Percentiles rank a stretch among this genome's conserved stretches.
phyloP scores from a whole-genome alignment of 2,797 vertebrate species.

The Eulemur mongoz region DNA sequence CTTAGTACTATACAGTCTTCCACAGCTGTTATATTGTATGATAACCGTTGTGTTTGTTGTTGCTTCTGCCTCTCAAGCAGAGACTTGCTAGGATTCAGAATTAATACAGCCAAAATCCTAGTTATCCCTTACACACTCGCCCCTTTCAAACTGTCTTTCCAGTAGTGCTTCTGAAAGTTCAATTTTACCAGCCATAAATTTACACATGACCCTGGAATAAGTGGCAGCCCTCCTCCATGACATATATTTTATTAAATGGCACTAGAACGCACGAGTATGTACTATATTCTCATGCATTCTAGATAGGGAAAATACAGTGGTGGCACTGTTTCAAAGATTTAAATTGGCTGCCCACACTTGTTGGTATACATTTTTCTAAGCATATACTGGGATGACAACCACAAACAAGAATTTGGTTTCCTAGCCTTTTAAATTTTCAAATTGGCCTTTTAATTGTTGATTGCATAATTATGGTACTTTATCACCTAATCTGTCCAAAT shows the following conservation, averaged over 20 bases:
- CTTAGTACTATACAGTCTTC: not conserved
- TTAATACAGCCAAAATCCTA: not conserved
- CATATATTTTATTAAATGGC: constrained; percentile 8
- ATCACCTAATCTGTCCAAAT: constrained; percentile 63
- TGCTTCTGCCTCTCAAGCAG: not conserved
- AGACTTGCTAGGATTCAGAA: not conserved
- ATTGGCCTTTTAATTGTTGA: constrained; percentile 64
- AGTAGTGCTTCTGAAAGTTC: constrained; percentile 17
- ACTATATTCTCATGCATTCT: not conserved
- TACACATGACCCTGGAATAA: not conserved
- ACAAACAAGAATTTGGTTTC: not conserved
- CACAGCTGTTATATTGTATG: not conserved
- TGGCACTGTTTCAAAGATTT: not conserved
- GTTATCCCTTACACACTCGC: not conserved
- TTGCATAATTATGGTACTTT: constrained; percentile 64
- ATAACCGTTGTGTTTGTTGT: not conserved
- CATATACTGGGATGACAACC: constrained; percentile 30
- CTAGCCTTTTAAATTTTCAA: constrained; percentile 23
- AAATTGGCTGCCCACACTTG: constrained; percentile 40
- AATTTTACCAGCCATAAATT: constrained; percentile 7
- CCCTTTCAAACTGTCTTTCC: not conserved
- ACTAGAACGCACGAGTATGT: not conserved
- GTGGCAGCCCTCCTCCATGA: not conserved
- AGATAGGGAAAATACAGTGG: not conserved
- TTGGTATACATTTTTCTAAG: constrained; percentile 22